Conservation (phyloP, 2,113 vertebrate species). For the Mormyrus iriodes region DNA sequence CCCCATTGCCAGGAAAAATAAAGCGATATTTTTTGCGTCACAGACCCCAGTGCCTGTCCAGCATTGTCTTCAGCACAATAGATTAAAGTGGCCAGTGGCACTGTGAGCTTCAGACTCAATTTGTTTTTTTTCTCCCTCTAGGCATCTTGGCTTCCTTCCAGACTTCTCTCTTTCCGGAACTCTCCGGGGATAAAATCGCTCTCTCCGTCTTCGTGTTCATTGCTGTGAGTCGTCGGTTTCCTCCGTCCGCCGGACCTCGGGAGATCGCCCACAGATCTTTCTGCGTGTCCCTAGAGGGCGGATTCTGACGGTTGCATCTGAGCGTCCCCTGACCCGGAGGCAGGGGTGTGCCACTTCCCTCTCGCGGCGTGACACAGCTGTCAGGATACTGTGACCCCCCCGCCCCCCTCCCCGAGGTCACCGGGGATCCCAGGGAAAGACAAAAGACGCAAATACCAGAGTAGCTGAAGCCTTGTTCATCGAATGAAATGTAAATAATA, state of each 20-base stretch:
- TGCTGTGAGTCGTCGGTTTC: slow-evolving; percentile 51
- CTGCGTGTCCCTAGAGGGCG: slow-evolving; percentile 49
- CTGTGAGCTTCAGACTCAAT: slow-evolving; percentile 52
- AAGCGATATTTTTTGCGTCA: slow-evolving; percentile 37
- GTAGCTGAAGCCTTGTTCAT: slow-evolving; percentile 44
- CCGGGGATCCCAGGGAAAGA: slow-evolving; percentile 52
- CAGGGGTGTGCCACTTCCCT: slow-evolving; percentile 58
- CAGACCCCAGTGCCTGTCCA: slow-evolving; percentile 31
- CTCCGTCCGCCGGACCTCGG: slow-evolving; percentile 63
- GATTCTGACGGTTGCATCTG: slow-evolving; percentile 59
- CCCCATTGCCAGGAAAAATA: slow-evolving; percentile 13
- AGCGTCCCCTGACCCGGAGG: slow-evolving; percentile 58
- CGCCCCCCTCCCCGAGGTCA: too few relatives aligned
- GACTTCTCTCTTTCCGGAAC: slow-evolving; percentile 48
- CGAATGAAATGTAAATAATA: slow-evolving; percentile 33
- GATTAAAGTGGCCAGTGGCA: slow-evolving; percentile 62
- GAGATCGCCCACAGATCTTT: slow-evolving; percentile 60
- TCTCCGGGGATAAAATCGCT: slow-evolving; percentile 54
- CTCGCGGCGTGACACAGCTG: slow-evolving; percentile 52
- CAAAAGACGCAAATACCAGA: slow-evolving; percentile 43
- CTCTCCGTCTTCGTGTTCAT: slow-evolving; percentile 39
- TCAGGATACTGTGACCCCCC: slow-evolving; percentile 59
- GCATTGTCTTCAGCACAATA: slow-evolving; percentile 32
- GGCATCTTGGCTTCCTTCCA: slow-evolving; percentile 51
- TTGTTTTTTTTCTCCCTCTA: slow-evolving; percentile 45